phyloP scores from a whole-genome alignment of 2,888 invertebrate genomes.

The Tenthredo amoena region DNA sequence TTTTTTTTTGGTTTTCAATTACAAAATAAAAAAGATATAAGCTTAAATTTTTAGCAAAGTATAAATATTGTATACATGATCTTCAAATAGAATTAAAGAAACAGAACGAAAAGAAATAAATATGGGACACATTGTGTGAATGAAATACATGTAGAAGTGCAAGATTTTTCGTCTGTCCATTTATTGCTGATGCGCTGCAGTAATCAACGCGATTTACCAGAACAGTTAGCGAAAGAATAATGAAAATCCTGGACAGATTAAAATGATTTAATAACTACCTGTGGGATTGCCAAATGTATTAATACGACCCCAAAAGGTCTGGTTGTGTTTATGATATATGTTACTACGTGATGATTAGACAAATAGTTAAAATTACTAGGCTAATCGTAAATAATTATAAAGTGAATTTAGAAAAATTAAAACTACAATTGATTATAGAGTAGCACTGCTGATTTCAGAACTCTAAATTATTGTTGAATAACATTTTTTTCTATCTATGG shows the following conservation, averaged over 20 bases:
- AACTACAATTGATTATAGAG: conserved; percentile 17
- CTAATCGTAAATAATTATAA: conserved; percentile 35
- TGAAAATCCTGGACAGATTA: conserved; percentile 15
- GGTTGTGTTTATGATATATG: conserved; percentile 56
- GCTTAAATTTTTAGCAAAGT: conserved; percentile 8
- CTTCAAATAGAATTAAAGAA: not conserved
- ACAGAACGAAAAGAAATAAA: not conserved
- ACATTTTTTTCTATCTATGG: not conserved
- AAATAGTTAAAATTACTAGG: conserved; percentile 55
- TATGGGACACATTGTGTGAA: conserved; percentile 24
- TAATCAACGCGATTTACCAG: not conserved
- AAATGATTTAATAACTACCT: not conserved
- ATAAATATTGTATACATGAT: conserved; percentile 28
- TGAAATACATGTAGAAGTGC: conserved; percentile 19
- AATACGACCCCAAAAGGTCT: conserved; percentile 24
- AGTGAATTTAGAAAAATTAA: conserved; percentile 40
- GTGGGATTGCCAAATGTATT: conserved; percentile 45
- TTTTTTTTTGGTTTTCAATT: not conserved
- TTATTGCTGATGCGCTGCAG: not conserved
- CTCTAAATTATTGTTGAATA: conserved; percentile 24
- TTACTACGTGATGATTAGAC: conserved; percentile 62
- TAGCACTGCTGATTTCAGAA: conserved; percentile 9
- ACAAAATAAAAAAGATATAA: conserved; percentile 8
- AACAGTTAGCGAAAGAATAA: conserved; percentile 18
- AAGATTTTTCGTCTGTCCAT: conserved; percentile 26